Conservation (phyloP, 2,113 vertebrate species). For the Petromus typicus region DNA sequence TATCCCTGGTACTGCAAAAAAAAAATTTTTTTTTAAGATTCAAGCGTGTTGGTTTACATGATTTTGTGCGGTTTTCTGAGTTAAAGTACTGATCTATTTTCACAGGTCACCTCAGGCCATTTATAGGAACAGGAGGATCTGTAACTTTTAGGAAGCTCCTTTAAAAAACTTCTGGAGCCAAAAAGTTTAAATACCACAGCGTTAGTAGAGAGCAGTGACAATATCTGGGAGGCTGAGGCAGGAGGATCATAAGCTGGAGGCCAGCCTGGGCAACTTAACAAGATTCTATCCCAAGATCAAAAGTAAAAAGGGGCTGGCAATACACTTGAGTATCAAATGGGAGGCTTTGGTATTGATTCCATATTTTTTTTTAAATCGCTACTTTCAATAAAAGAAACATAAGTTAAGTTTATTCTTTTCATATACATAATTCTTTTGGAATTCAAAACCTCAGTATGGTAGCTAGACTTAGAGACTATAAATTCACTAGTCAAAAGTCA, state of each 20-base stretch:
- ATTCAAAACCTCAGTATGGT: constrained; percentile 12
- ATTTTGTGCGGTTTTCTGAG: background rate
- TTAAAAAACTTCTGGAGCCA: background rate
- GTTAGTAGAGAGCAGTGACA: background rate
- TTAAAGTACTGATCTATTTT: background rate
- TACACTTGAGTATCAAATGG: background rate
- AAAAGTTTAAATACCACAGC: background rate
- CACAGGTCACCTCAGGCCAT: background rate
- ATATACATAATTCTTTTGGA: background rate
- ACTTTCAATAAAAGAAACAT: constrained; percentile 4
- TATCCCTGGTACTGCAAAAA: too few relatives aligned
- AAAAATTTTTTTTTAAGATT: background rate
- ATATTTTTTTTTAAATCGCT: background rate
- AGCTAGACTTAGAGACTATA: background rate
- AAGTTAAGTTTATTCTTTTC: background rate
- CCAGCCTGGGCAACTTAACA: background rate
- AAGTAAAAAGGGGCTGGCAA: background rate
- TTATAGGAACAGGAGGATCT: background rate
- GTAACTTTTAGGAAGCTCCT: background rate
- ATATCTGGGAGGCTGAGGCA: background rate
- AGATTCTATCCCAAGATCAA: background rate
- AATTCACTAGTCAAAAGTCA: background rate
- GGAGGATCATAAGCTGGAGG: background rate
- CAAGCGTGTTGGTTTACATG: background rate
- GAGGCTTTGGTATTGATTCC: background rate